These are phyloP conservation scores for Eubucco bourcierii DNA, from an alignment of 2,113 vertebrate genomes.

Conservation along the genomic window DNA sequence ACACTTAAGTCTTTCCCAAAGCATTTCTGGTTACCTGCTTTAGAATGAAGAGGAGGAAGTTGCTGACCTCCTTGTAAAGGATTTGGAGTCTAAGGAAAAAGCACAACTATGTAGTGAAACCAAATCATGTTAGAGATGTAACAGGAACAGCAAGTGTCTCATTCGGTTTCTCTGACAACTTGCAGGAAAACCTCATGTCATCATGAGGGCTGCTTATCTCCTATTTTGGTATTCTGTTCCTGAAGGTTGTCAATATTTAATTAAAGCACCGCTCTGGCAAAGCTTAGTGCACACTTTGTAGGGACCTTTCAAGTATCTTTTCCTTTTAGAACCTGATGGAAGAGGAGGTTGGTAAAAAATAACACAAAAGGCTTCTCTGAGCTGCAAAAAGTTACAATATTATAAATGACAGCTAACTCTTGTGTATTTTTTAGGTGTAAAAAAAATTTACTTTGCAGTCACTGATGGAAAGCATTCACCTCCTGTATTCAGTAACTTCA, in stretches of 20 bases:
- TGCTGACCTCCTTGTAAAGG: constrained; percentile 55
- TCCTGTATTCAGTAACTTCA: background rate
- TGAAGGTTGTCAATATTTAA: background rate
- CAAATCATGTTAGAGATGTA: background rate
- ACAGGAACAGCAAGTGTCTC: background rate
- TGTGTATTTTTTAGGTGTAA: background rate
- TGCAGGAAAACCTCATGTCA: background rate
- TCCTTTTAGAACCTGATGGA: background rate
- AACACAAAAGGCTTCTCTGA: constrained; percentile 19
- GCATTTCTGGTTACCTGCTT: constrained; percentile 76
- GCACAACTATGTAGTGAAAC: background rate
- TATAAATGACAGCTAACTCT: background rate
- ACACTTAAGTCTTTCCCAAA: constrained; percentile 62
- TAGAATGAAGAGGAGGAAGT: constrained; percentile 70
- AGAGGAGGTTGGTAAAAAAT: constrained; percentile 41
- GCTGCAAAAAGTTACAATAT: background rate
- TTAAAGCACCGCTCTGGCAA: background rate
- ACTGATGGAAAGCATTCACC: background rate
- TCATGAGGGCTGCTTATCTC: background rate
- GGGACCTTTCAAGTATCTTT: background rate
- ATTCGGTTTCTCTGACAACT: background rate
- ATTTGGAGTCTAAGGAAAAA: background rate
- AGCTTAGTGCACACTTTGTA: background rate
- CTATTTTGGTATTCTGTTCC: background rate
- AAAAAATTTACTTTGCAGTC: background rate